Base-by-base conservation (phyloP, 2,113 vertebrate genomes). In the Amblyopsis rosae region DNA sequence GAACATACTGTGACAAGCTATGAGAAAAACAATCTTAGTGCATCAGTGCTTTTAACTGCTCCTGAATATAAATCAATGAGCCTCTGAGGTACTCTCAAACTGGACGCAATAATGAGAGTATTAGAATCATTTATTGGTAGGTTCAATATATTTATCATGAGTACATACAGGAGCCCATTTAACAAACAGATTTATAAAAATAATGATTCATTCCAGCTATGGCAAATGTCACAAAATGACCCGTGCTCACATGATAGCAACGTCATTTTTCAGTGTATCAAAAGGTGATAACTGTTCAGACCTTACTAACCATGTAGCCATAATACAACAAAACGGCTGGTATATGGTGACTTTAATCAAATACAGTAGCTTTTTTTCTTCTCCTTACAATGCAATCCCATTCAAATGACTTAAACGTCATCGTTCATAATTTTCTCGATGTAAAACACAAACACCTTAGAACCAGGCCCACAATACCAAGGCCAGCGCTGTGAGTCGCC, bases 61-160 rank as follows among this genome's bases (percentile, higher is more conserved):
- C 51, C 32, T 64, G 64, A 82, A 84, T 83, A 75, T 65, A 17
- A 76, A 83, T 89, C 58, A 53, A 48, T 19, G 50, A 67, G 73
- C 67, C 66, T 3, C 67, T 51, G 19, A 60, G 65, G 70, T 62
- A 5, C 51, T 53, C 9, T 53, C 46, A 77, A 74, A 54, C 41
- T 6, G 10, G 19, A 70, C 68, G 79, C 19, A 51, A 63, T 3
- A 55, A 72, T 47, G 76, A 76, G 82, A 73, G 79, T 65, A 83
- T 65, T 66, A 48, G 16, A 17, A 16, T 13, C 57, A 74, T 80
- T 50, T 68, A 69, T 19, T 8, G 1, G 50, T 46, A 51, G 49
- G 11, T 51, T 51, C 6, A 11, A 51, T 51, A 51, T 12, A 51
- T 26, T 26, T 26, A 26, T 3, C 26, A 26, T 2, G 26, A 26